Evolutionary conservation across 2,797 vertebrate species (phyloP), one percentile per base, ranked within the genome.

Genomic region (Ambastaia sidthimunki): DNA sequence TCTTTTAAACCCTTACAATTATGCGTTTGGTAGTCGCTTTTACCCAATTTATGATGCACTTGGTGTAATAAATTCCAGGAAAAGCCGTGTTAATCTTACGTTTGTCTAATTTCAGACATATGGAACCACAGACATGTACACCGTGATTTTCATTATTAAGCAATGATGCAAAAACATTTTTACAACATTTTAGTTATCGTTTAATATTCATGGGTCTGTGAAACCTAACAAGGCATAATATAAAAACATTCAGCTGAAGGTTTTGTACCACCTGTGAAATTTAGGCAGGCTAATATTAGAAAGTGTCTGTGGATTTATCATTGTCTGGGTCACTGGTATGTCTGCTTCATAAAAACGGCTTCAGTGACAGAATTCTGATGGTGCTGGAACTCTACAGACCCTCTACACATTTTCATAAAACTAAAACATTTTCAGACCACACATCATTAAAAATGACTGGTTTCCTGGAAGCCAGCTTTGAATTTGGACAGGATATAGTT

Each of bases 211-310:
- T 21, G 19, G 19, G 47, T 25, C 28, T 4, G 0, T 23, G 16
- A 65, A 25, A 31, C 15, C 31, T 67, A 63, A 44, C 15, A 19
- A 63, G 23, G 4, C 11, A n/a, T 13, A 16, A 57, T 47, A 25
- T 6, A n/a, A 54, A 55, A 60, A 28, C 31, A 13, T 62, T 63
- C 19, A 54, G 68, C n/a, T 54, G 68, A 31, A 52, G 28, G 19
- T 78, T 78, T 34, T 41, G 28, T 21, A 10, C 11, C 52, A 19
- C 47, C 47, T 25, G 57, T 41, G 76, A 78, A 78, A 78, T 71
- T 57, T n/a, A 10, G 71, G 68, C 16, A 52, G 47, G 25, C 76
- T 78, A 78, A 78, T 54, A 71, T 71, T 71, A 71, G 68, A 78
- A 71, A n/a, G 12, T 71, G 55, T 71, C 67, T 34, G 25, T 52